Evolutionary conservation across 2,888 invertebrate genomes (phyloP).

Genomic region (Eilema sororculum): DNA sequence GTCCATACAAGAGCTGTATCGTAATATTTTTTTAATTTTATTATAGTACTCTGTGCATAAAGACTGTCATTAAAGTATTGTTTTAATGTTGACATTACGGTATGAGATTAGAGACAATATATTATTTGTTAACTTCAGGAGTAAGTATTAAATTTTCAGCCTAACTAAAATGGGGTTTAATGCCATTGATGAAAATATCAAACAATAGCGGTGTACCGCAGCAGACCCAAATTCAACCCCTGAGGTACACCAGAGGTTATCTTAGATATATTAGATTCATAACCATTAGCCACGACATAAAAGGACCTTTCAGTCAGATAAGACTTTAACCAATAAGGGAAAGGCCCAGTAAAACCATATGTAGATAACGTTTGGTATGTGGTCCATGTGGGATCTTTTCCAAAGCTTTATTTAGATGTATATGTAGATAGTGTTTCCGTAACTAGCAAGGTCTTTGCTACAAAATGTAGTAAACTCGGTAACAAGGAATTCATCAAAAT

Average conservation of each 20-base stretch:
- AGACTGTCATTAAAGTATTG: too few relatives aligned
- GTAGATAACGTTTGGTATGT: neutral
- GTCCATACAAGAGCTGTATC: too few relatives aligned
- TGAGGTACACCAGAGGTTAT: neutral
- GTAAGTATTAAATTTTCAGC: neutral
- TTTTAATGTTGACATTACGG: too few relatives aligned
- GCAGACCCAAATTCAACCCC: neutral
- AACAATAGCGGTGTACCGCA: conserved; percentile 2
- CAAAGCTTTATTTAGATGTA: neutral
- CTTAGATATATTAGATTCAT: neutral
- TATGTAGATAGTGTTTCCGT: neutral
- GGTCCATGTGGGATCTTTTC: neutral
- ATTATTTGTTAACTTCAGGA: neutral
- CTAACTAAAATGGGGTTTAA: neutral
- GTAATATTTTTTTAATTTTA: too few relatives aligned
- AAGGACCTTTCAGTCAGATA: neutral
- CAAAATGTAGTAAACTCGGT: neutral
- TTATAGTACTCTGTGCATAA: too few relatives aligned
- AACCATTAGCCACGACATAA: neutral
- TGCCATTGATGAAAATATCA: neutral
- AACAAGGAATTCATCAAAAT: neutral
- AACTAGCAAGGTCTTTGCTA: neutral
- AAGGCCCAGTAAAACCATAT: neutral
- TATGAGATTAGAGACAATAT: too few relatives aligned
- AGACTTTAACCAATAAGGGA: neutral